Base-by-base conservation (phyloP, 2,113 vertebrate species). In the Lutjanus erythropterus region DNA sequence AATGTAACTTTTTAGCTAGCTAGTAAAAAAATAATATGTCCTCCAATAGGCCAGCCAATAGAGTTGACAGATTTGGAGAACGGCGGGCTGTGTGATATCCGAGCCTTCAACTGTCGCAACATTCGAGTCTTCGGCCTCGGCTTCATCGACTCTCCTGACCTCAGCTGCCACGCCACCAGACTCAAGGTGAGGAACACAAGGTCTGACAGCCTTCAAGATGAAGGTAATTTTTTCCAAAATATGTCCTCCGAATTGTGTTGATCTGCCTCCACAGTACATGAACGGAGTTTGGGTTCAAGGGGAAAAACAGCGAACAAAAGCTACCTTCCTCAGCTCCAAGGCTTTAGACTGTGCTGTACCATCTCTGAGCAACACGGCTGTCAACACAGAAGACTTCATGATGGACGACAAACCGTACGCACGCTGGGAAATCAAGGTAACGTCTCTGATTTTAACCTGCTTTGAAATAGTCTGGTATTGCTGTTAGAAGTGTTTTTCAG, bases 361-460 rank as follows among this genome's bases (percentile, higher is more conserved):
- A 0, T 80, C 91, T 10, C 82, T 94, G 75, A 94, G 91, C 85
- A 89, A 79, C 75, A 83, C 90, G 3, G 89, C 89, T 8, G 72
- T 76, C 21, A 93, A 90, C 50, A 80, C 91, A 25, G 81, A 93
- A 56, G 93, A 91, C 86, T 94, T 95, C 52, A 91, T 93, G 87
- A 93, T 95, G 0, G 87, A 93, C 3, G 92, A 95, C 0, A 91
- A 96, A 87, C 95, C 94, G 0, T 94, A 96, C 0, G 91, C 93
- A 52, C 93, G 94, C 89, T 96, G 96, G 96, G 95, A 97, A 93
- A 94, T 97, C 21, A 96, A 96, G 92, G 96, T 94, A 95, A 52
- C 1, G 3, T 33, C 33, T 77, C 5, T 1, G 9, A 39, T 37
- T 6, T 52, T 31, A 31, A 52, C 0, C 31, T 47, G n/a, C n/a